Conservation (phyloP, 2,797 vertebrate species). For the Arremon brunneinucha region DNA sequence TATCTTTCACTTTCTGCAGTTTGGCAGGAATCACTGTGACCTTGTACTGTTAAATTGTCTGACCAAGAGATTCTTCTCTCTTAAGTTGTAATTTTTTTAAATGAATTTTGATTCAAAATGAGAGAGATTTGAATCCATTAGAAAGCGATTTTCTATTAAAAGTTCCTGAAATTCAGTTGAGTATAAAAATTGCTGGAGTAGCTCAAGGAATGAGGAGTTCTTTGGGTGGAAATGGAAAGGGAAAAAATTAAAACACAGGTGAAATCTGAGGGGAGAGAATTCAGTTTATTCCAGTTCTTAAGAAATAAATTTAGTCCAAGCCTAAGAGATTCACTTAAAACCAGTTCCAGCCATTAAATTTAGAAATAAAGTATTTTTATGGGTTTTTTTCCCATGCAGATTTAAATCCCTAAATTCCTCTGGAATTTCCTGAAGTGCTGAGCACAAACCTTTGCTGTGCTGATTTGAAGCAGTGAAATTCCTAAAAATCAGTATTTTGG, state of each 20-base stretch:
- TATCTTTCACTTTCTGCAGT: neutral
- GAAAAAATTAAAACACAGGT: neutral
- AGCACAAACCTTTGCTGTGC: neutral
- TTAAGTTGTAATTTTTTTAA: neutral
- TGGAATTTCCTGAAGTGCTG: neutral
- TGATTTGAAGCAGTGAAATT: neutral
- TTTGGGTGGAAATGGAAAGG: neutral
- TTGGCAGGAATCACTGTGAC: neutral
- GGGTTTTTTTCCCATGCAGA: neutral
- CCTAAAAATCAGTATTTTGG: neutral
- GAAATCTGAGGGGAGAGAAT: neutral
- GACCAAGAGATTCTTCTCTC: neutral
- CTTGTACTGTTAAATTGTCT: neutral
- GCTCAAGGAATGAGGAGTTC: neutral
- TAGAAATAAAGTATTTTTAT: neutral
- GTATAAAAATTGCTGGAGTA: neutral
- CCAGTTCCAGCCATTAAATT: neutral
- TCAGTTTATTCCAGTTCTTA: neutral
- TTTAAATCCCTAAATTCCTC: neutral
- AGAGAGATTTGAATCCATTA: neutral
- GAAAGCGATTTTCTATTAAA: neutral
- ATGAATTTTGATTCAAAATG: no score
- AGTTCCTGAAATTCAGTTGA: neutral
- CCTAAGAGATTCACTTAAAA: neutral
- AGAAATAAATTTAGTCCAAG: neutral